Percentiles rank a stretch among this genome's conserved stretches.
Evolutionary conservation across 1,140 invertebrate genomes (phyloP).

Genomic region (Panagrolaimus sp.): DNA sequence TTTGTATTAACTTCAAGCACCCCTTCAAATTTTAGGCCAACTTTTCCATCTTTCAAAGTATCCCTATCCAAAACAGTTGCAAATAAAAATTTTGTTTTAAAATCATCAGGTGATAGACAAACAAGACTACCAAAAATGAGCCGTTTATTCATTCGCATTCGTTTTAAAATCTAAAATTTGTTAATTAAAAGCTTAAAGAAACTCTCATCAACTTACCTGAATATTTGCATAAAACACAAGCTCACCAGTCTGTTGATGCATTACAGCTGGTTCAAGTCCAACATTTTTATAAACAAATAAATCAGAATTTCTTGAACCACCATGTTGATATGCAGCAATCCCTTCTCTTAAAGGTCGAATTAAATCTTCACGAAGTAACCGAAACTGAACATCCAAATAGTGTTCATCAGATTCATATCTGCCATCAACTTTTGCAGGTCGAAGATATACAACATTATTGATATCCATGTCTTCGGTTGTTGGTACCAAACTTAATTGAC

Average conservation of each 20-base stretch:
- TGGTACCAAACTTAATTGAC: slow-evolving; percentile 55
- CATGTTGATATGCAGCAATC: slow-evolving; percentile 59
- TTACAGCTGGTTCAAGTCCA: slow-evolving; percentile 6
- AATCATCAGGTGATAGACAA: slow-evolving; percentile 68
- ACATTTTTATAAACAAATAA: slow-evolving; percentile 20
- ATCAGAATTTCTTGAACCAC: not conserved
- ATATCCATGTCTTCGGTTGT: slow-evolving; percentile 44
- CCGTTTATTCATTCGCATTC: slow-evolving; percentile 59
- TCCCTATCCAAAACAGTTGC: slow-evolving; percentile 67
- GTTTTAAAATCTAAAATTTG: not conserved
- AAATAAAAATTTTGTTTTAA: slow-evolving; percentile 66
- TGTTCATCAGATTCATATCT: not conserved
- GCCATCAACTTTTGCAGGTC: slow-evolving; percentile 65
- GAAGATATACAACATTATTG: slow-evolving; percentile 56
- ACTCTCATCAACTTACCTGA: not conserved
- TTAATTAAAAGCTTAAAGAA: too few species aligned
- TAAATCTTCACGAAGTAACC: too few species aligned
- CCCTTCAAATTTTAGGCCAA: slow-evolving; percentile 61
- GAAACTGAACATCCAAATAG: too few species aligned
- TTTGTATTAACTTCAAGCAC: not conserved
- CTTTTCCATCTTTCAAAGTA: slow-evolving; percentile 60
- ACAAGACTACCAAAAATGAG: slow-evolving; percentile 71
- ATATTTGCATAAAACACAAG: slow-evolving; percentile 16
- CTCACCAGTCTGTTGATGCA: slow-evolving; percentile 21
- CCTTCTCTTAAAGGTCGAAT: too few species aligned